phyloP scores from a whole-genome alignment of 2,113 vertebrate genomes.

The Bettongia penicillata region DNA sequence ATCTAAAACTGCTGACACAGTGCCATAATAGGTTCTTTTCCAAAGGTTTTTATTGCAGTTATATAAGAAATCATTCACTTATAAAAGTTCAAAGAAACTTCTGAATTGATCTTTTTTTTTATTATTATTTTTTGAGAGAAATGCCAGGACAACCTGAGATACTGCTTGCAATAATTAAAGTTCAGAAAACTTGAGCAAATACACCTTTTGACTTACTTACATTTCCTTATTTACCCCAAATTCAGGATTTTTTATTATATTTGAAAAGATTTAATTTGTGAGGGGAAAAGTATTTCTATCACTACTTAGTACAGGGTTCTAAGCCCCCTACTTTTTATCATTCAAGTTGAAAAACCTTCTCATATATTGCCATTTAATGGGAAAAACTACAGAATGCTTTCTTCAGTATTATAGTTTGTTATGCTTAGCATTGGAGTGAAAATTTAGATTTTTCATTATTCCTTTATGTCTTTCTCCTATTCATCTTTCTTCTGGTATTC shows the following conservation, averaged over 20 bases:
- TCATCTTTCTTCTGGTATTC: constrained; percentile 51
- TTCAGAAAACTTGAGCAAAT: constrained; percentile 58
- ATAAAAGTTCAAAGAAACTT: constrained; percentile 75
- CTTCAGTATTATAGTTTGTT: constrained; percentile 21
- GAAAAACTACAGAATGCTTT: constrained; percentile 37
- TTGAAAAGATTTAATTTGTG: constrained; percentile 33
- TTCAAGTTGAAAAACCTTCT: neutral
- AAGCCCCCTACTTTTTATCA: neutral
- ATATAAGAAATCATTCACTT: constrained; percentile 75
- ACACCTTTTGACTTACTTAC: constrained; percentile 3
- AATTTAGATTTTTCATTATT: constrained; percentile 52
- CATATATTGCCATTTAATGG: constrained; percentile 48
- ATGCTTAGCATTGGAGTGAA: constrained; percentile 24
- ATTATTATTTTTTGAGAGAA: constrained; percentile 56
- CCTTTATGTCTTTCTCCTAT: constrained; percentile 55
- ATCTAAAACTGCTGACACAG: constrained; percentile 78
- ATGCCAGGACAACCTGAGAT: constrained; percentile 44
- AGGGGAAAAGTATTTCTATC: neutral
- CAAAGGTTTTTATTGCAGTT: constrained; percentile 78
- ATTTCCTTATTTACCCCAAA: constrained; percentile 60
- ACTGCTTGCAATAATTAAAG: constrained; percentile 67
- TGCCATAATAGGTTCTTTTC: constrained; percentile 66
- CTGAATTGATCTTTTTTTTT: constrained; percentile 57
- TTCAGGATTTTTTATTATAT: constrained; percentile 6
- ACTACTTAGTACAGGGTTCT: neutral